Evolutionary conservation across 2,888 invertebrate species (phyloP).

Genomic region (Pseudococcus jackbeardsleyi): DNA sequence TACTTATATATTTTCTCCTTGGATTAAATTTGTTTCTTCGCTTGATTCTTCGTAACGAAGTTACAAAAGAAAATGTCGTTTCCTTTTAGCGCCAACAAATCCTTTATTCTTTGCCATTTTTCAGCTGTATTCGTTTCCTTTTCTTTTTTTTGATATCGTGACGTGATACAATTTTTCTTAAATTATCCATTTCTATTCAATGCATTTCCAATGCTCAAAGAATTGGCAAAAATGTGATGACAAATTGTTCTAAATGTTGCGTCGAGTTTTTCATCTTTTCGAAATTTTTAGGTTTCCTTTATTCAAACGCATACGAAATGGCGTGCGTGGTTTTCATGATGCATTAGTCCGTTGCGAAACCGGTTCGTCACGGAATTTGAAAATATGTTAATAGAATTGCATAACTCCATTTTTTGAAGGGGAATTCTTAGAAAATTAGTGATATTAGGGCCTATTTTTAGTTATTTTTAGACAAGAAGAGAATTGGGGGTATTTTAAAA

Average conservation of each 20-base stretch:
- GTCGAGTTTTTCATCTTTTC: not conserved
- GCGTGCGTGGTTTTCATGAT: too few species aligned
- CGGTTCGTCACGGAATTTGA: too few species aligned
- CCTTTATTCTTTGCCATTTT: constrained; percentile 56
- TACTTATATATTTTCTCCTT: constrained; percentile 18
- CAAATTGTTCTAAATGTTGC: constrained; percentile 1
- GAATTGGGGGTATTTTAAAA: too few species aligned
- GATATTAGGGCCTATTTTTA: too few species aligned
- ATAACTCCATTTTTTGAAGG: too few species aligned
- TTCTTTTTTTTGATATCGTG: constrained; percentile 24
- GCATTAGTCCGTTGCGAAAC: too few species aligned
- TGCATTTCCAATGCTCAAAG: constrained; percentile 16
- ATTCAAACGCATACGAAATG: too few species aligned
- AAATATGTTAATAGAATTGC: too few species aligned
- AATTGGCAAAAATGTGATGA: not conserved
- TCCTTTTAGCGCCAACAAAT: constrained; percentile 33
- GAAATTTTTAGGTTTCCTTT: not conserved
- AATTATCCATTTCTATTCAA: constrained; percentile 50
- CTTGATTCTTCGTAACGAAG: constrained; percentile 53
- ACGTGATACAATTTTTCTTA: constrained; percentile 45
- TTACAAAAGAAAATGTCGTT: constrained; percentile 59
- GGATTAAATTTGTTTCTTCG: constrained; percentile 63
- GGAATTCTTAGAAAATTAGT: too few species aligned
- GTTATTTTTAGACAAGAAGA: too few species aligned
- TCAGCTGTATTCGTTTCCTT: not conserved